Percentiles rank a stretch among this genome's conserved stretches.
phyloP scores from a whole-genome alignment of 2,113 vertebrate genomes.

The Indri indri region DNA sequence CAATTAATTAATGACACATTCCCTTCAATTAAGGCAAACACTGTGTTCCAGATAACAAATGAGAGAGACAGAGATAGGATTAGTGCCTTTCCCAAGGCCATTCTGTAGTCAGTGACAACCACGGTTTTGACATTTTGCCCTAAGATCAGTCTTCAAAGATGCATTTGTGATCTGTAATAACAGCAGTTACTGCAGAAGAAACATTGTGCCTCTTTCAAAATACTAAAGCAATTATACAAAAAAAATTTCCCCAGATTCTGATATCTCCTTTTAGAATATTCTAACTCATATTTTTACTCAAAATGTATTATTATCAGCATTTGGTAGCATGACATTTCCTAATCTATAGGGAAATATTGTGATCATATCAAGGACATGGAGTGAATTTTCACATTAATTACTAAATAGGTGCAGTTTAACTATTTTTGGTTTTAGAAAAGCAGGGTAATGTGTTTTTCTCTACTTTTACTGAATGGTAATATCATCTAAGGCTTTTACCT shows the following conservation, averaged over 20 bases:
- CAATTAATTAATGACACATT: neutral
- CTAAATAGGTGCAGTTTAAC: neutral
- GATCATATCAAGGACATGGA: neutral
- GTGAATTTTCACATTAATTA: neutral
- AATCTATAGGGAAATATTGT: neutral
- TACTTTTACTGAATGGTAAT: neutral
- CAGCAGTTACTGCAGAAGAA: neutral
- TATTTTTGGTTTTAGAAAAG: neutral
- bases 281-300: neutral
- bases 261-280: neutral
- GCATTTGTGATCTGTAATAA: constrained; percentile 34
- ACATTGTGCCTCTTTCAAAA: neutral
- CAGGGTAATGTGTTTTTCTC: neutral
- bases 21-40: neutral
- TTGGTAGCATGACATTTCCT: neutral
- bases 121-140: neutral
- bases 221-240: neutral
- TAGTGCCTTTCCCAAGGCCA: neutral
- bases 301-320: neutral
- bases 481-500: neutral
- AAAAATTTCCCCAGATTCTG: neutral
- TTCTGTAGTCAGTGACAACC: neutral
- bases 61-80: neutral
- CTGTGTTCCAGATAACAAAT: neutral
- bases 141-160: neutral